phyloP scores from a whole-genome alignment of 1,140 invertebrate species.

The Sinella curviseta region DNA sequence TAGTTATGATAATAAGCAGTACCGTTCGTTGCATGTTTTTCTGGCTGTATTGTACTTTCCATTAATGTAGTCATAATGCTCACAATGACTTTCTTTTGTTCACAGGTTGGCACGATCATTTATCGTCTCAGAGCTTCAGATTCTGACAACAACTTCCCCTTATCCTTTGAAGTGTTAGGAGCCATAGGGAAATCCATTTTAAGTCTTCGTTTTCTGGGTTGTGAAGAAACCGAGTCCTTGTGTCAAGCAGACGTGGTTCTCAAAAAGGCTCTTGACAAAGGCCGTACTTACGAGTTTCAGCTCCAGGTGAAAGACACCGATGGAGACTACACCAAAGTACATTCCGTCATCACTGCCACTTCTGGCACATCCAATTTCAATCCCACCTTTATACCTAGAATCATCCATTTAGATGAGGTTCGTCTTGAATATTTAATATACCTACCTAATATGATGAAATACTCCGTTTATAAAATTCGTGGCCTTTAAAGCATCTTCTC shows the following conservation, averaged over 20 bases:
- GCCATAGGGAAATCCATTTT: slow-evolving; percentile 43
- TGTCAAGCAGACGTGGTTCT: slow-evolving; percentile 37
- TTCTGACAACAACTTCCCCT: slow-evolving; percentile 80
- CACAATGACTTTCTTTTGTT: not conserved
- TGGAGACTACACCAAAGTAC: slow-evolving; percentile 71
- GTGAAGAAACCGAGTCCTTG: slow-evolving; percentile 41
- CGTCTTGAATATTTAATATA: not conserved
- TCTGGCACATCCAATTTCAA: slow-evolving; percentile 75
- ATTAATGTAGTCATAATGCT: not conserved
- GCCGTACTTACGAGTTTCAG: slow-evolving; percentile 72
- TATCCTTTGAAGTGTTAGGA: slow-evolving; percentile 75
- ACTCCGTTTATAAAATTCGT: too few relatives aligned
- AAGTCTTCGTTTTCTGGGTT: slow-evolving; percentile 42
- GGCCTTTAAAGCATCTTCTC: too few relatives aligned
- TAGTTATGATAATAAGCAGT: too few relatives aligned
- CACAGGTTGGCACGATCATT: slow-evolving; percentile 71
- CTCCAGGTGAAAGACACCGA: slow-evolving; percentile 75
- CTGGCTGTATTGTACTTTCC: not conserved
- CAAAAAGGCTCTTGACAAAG: slow-evolving; percentile 50
- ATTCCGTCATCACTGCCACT: slow-evolving; percentile 78
- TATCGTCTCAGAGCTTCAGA: slow-evolving; percentile 82
- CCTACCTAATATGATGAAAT: too few relatives aligned
- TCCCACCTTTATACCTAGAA: slow-evolving; percentile 64
- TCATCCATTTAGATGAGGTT: slow-evolving; percentile 46
- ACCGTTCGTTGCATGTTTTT: too few relatives aligned